Base-by-base conservation (phyloP, 2,797 vertebrate genomes). In the Eulemur coronatus region DNA sequence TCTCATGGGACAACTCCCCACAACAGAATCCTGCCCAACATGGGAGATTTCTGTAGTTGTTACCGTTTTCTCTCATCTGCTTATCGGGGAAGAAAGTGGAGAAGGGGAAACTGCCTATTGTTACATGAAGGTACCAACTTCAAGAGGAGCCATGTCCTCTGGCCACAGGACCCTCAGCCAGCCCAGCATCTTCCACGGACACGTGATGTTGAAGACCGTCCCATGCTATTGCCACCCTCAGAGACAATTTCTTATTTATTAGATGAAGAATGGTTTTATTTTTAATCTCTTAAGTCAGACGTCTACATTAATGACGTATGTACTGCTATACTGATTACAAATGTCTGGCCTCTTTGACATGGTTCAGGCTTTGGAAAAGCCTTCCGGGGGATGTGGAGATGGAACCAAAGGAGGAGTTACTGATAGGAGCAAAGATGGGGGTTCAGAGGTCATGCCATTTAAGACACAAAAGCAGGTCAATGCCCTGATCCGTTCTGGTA, bases 231-330 rank as follows among this genome's bases (percentile, higher is more conserved):
- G 0, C 89, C 48, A n/a, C 84, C 86, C 30, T 96, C 2, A 8
- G 43, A 88, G 48, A 81, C 92, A 22, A 79, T 79, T 91, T 97
- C 87, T 91, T 97, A 97, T 97, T 97, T 98, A 97, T 96, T 90
- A 94, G 91, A 69, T 87, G 89, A 86, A 90, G 84, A 55, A 75
- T 80, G 70, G 61, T 94, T 95, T 92, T 80, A 76, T 94, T 81
- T 95, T 97, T 92, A 65, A 94, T 96, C 82, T 91, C 89, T 91
- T 89, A 93, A 91, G 84, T 76, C 78, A 55, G 78, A 95, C 46
- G 30, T 96, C 70, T 70, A 30, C 30, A 35, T 70, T 81, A 84
- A 72, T 38, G 43, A 91, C 73, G 28, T 86, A 28, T 55, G 61
- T 90, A 52, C 84, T 70, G 84, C 65, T 91, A 82, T 46, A 86